phyloP scores from a whole-genome alignment of 2,113 vertebrate species.

The Percopsis transmontana region DNA sequence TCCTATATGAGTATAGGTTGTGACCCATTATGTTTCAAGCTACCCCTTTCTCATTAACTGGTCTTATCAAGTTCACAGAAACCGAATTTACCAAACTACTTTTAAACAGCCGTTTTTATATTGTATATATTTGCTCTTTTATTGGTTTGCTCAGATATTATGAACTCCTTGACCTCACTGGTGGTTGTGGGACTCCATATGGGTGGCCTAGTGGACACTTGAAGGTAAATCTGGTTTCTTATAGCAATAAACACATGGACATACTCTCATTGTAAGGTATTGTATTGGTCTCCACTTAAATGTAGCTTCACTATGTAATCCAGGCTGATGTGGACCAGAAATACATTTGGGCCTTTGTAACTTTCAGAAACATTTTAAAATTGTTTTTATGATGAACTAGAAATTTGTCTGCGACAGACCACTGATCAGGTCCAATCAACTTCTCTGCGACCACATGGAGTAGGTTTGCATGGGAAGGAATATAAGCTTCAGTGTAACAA shows the following conservation, averaged over 20 bases:
- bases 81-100: slow-evolving; percentile 71
- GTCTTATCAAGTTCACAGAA: slow-evolving; percentile 62
- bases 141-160: slow-evolving; percentile 67
- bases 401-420: slow-evolving; percentile 10
- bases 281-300: slow-evolving; percentile 61
- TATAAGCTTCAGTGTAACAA: slow-evolving; percentile 44
- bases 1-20: slow-evolving; percentile 47
- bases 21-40: slow-evolving; percentile 59
- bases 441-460: slow-evolving; percentile 26
- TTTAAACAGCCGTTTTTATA: slow-evolving; percentile 77
- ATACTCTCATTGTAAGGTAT: slow-evolving; percentile 58
- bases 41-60: slow-evolving; percentile 46
- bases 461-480: slow-evolving; percentile 37
- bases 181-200: slow-evolving; percentile 64
- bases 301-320: slow-evolving; percentile 63
- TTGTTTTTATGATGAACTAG: slow-evolving; percentile 29
- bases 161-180: slow-evolving; percentile 68
- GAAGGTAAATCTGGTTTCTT: slow-evolving; percentile 74
- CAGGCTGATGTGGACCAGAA: slow-evolving; percentile 42
- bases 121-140: slow-evolving; percentile 65
- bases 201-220: slow-evolving; percentile 72
- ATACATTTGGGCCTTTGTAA: slow-evolving; percentile 44
- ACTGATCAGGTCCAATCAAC: background rate
- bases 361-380: slow-evolving; percentile 24
- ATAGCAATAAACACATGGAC: slow-evolving; percentile 81